Conservation (phyloP, 2,888 invertebrate genomes). For the Papilio gigon region DNA sequence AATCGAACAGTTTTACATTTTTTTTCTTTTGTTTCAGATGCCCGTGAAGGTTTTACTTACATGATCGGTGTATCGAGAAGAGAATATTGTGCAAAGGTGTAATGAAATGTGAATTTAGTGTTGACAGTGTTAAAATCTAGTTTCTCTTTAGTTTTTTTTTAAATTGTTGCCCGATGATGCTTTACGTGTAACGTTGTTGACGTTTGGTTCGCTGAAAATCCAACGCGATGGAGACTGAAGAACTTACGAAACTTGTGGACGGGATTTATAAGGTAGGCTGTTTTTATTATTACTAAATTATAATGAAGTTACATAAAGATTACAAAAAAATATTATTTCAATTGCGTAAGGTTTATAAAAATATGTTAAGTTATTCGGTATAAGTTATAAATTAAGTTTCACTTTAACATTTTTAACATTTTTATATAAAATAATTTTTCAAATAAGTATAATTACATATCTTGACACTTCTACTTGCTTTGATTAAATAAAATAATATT, state of each 20-base stretch:
- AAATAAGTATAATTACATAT: too few relatives aligned
- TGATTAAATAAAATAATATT: too few relatives aligned
- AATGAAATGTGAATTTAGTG: slow-evolving; percentile 79
- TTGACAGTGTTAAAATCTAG: slow-evolving; percentile 69
- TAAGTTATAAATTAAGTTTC: too few relatives aligned
- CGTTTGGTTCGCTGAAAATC: slow-evolving; percentile 62
- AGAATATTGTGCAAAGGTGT: slow-evolving; percentile 54
- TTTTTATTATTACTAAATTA: slow-evolving; percentile 38
- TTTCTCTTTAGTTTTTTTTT: slow-evolving; percentile 56
- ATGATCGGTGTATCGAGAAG: slow-evolving; percentile 62
- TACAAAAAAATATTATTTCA: too few relatives aligned
- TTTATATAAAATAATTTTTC: too few relatives aligned
- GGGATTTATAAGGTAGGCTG: slow-evolving; percentile 92
- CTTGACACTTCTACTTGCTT: too few relatives aligned
- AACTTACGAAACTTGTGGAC: slow-evolving; percentile 94
- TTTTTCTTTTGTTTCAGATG: slow-evolving; percentile 78
- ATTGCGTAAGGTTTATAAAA: too few relatives aligned
- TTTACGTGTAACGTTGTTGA: slow-evolving; percentile 69
- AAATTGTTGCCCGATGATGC: slow-evolving; percentile 71
- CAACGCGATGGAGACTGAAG: slow-evolving; percentile 90
- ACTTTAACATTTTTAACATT: too few relatives aligned
- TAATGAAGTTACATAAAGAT: slow-evolving; percentile 15
- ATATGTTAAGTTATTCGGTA: too few relatives aligned
- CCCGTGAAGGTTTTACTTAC: slow-evolving; percentile 68
- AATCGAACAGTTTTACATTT: slow-evolving; percentile 43